Evolutionary conservation across 2,888 invertebrate genomes (phyloP).

Genomic region (Endomychus coccineus): DNA sequence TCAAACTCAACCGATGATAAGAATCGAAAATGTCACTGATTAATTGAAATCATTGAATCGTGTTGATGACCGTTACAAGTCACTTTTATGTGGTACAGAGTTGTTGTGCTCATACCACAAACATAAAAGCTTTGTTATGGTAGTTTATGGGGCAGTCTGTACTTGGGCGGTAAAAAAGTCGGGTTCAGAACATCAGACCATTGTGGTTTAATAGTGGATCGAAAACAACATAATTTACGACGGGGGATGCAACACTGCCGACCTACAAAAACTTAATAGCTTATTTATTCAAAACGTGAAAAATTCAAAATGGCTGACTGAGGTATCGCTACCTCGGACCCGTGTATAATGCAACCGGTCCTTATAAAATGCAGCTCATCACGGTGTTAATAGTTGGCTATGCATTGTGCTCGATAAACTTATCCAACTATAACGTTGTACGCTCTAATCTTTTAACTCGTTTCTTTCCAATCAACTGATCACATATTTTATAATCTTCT

Average conservation of each 20-base stretch:
- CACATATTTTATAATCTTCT: conserved; percentile 12
- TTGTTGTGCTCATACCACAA: too few species aligned
- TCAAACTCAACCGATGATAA: too few species aligned
- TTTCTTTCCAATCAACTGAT: conserved; percentile 11
- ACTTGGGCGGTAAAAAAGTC: too few species aligned
- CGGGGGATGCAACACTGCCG: conserved; percentile 38
- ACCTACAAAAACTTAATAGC: conserved; percentile 47
- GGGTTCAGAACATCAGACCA: too few species aligned
- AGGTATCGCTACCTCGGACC: conserved; percentile 21
- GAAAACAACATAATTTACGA: conserved; percentile 46
- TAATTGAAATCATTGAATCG: too few species aligned
- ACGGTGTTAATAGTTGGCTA: conserved; percentile 18
- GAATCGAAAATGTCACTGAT: too few species aligned
- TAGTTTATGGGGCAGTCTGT: too few species aligned
- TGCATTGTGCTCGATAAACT: conserved; percentile 23
- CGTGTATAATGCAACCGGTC: conserved; percentile 28
- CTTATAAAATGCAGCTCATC: conserved; percentile 16
- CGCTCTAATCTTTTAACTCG: too few species aligned
- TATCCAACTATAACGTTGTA: conserved; percentile 17
- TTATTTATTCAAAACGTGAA: conserved; percentile 48
- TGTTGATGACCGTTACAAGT: too few species aligned
- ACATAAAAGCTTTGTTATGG: too few species aligned
- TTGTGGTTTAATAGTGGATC: conserved; percentile 28
- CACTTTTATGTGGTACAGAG: too few species aligned
- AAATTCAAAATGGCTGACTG: conserved; percentile 45